These are phyloP conservation scores for Serripes groenlandicus DNA, from an alignment of 2,888 invertebrate species.

Conservation along the genomic window DNA sequence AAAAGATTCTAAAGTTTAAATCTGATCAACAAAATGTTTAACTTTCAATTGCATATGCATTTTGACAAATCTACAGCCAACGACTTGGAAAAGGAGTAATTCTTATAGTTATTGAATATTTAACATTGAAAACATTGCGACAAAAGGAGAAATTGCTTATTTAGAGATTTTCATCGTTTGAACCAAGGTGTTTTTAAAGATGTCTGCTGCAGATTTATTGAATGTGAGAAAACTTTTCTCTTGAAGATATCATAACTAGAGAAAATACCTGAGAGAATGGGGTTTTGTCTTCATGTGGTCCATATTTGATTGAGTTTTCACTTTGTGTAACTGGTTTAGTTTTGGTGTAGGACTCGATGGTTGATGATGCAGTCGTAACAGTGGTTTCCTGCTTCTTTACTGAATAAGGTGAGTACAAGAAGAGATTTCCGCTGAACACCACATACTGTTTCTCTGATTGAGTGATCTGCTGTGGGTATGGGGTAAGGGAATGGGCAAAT, in stretches of 20 bases:
- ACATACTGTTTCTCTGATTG: slow-evolving; percentile 98
- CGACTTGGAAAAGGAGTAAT: neutral
- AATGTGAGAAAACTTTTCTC: no score
- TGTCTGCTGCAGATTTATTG: no score
- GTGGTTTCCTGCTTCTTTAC: slow-evolving; percentile 93
- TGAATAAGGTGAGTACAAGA: slow-evolving; percentile 94
- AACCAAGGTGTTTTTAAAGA: no score
- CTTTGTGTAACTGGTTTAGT: slow-evolving; percentile 88
- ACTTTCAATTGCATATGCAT: no score
- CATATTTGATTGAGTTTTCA: slow-evolving; percentile 94
- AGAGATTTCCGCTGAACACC: slow-evolving; percentile 93
- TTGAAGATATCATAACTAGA: no score
- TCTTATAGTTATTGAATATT: neutral
- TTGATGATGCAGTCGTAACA: slow-evolving; percentile 92
- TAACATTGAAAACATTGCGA: neutral
- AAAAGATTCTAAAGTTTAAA: no score
- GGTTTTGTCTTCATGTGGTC: slow-evolving; percentile 93
- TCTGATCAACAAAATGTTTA: no score
- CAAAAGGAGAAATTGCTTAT: neutral
- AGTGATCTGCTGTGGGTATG: slow-evolving; percentile 95
- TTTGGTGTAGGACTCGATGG: slow-evolving; percentile 88
- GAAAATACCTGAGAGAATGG: slow-evolving; percentile 87
- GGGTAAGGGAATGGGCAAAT: slow-evolving; percentile 91
- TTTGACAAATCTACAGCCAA: no score
- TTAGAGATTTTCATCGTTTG: neutral